A percentile compares a stretch with the other conserved stretches of the same genome.
Evolutionary conservation across 2,888 invertebrate genomes (phyloP).

Genomic region (Ophioninae sp.): DNA sequence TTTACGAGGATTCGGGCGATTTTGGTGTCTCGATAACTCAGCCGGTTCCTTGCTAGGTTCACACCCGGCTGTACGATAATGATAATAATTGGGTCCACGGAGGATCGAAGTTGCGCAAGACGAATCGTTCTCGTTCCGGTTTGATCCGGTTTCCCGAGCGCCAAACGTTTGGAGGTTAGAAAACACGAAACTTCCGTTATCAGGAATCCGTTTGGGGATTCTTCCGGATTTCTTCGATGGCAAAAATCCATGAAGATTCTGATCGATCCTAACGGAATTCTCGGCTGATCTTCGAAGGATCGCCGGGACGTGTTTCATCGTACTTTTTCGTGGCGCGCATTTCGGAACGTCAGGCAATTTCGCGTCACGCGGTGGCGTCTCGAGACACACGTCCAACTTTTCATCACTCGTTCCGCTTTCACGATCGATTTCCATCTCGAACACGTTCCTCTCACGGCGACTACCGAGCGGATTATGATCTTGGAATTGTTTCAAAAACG

Average conservation of each 20-base stretch:
- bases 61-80: neutral
- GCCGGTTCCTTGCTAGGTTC: neutral
- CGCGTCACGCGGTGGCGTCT: constrained; percentile 4
- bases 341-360: constrained; percentile 13
- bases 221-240: neutral
- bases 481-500: constrained; percentile 41
- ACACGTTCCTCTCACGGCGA: neutral
- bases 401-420: neutral
- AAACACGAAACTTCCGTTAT: constrained; percentile 10
- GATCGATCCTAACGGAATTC: constrained; percentile 17
- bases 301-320: constrained; percentile 56
- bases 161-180: neutral
- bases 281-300: constrained; percentile 52
- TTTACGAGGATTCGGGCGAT: constrained; percentile 13
- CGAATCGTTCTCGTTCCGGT: neutral
- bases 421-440: constrained; percentile 21
- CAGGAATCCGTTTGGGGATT: neutral
- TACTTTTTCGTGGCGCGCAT: constrained; percentile 16
- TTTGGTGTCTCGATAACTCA: neutral
- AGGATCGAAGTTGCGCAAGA: neutral
- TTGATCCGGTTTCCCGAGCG: neutral
- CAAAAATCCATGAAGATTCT: constrained; percentile 1
- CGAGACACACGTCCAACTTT: constrained; percentile 4
- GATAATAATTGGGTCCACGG: constrained; percentile 17
- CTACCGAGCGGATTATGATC: neutral